Base-by-base conservation (phyloP, 2,797 vertebrate genomes). In the Mycteria americana region DNA sequence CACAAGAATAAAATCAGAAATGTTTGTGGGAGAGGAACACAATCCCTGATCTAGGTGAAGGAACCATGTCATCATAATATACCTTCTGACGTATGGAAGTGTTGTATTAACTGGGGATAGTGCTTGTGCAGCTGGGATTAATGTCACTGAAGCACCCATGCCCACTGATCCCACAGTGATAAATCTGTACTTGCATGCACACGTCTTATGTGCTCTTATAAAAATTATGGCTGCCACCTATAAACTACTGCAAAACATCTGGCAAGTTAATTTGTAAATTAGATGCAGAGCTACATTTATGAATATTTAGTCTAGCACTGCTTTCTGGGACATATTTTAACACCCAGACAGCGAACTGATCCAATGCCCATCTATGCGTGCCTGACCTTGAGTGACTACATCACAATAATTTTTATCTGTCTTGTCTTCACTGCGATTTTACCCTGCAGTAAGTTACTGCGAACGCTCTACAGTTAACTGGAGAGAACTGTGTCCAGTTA, bases 201-300 rank as follows among this genome's bases (percentile, higher is more conserved):
- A 9, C 0, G 1, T 76, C 18, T 76, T 51, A 41, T 7, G 8
- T 68, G 5, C 8, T 54, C 2, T 27, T 74, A 45, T 10, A 3
- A 70, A 85, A 82, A 56, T 76, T 67, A 63, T 25, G 25, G 9
- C 25, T 83, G 17, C 18, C 14, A 31, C 63, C 39, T 63, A n/a
- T 27, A 79, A 93, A 74, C 35, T 70, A 19, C 28, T 31, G 51
- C 14, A 82, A 82, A 93, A 76, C 11, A 45, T 75, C 60, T 82
- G 28, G 10, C 19, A 85, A 87, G 19, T 46, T 69, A 89, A 79
- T 63, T n/a, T 87, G 3, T 16, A 64, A 70, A 54, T 85, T 31
- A 69, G 46, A 70, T 46, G 33, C 48, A 91, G 54, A 82, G 18
- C 5, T 84, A 65, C 25, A 31, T 54, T 46, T 69, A 31, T 0